Base-by-base conservation (phyloP, 2,113 vertebrate species). In the Paradisaea rubra region DNA sequence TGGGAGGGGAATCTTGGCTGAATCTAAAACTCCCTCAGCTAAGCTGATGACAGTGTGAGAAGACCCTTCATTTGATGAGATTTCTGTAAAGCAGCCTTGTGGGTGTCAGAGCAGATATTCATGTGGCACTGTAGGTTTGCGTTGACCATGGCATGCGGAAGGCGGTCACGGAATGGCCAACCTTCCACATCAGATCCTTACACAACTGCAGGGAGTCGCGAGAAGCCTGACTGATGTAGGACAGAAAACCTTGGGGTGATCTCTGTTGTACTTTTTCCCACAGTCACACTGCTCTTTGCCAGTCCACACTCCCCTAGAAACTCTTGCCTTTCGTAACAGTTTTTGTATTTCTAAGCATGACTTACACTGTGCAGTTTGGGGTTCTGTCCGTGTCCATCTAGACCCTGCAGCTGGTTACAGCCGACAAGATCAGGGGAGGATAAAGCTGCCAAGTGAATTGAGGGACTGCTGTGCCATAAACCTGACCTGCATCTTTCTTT, bases 91-190 rank as follows among this genome's bases (percentile, higher is more conserved):
- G 54, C 85, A 93, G 33, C 66, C 49, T 52, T 11, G 13, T 63
- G 64, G 50, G 16, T 94, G 74, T 65, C 81, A 66, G 49, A 80
- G 59, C 66, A 89, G 78, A 15, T 69, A 57, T 21, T 87, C 2
- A 3, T 2, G 0, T 35, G 50, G 54, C 50, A n/a, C 39, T 28
- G 9, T 9, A n/a, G 54, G 50, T 70, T 56, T 53, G 50, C 0
- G 0, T 0, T 69, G 53, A 31, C 33, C 37, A 2, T 3, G 3
- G n/a, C 9, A 0, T 68, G 72, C 1, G 0, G 31, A 56, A 44
- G 57, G 30, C 0, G 0, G 6, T 64, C 72, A 8, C 2, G 3
- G 57, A 68, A 31, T 0, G 0, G 37, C 42, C 70, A 17, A 33
- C 53, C 27, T 39, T 81, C 49, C 25, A 12, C 53, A 45, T 72